Base-by-base conservation (phyloP, 2,888 invertebrate species). In the Timema cristinae region DNA sequence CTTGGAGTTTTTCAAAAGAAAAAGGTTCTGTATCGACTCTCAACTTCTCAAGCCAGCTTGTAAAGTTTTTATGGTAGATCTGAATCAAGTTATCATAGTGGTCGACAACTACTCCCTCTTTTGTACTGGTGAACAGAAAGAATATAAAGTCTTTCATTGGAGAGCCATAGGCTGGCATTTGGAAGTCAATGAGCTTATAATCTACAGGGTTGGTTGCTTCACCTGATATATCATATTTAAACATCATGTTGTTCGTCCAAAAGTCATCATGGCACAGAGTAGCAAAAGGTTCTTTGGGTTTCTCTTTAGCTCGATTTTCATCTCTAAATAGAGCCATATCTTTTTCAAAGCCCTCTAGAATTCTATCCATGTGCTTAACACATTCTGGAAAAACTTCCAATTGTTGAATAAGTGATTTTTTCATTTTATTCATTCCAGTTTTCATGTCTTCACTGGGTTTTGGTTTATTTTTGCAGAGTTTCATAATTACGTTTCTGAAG, bases 161-260 rank as follows among this genome's bases (percentile, higher is more conserved):
- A 50, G 79, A 79, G 56, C 80, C 79, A 66, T 79, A 79, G 8
- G 75, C 6, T 32, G 77, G 75, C 48, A 82, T 72, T 72, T 82
- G 82, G 68, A 82, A 82, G 72, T 82, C 82, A 1, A 82, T 79
- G n/a, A 82, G 81, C 69, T 82, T 82, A 79, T 82, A 78, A 15
- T 78, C 78, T 7, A 75, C 47, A 9, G 79, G 75, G 1, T 73
- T 70, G 74, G 47, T 61, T 48, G 51, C 13, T 48, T 47, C n/a
- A 0, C 78, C 77, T 2, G 74, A 71, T 11, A 78, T 76, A 63
- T 79, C 77, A 63, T 79, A 77, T 10, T 77, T 77, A 71, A 81
- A 82, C 79, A 82, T 78, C 79, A 82, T 82, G 67, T 82, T 82
- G 76, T 82, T 82, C 6, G 81, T 80, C 82, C 82, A 82, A 72